A percentile compares a stretch with the other conserved stretches of the same genome.
phyloP scores from a whole-genome alignment of 2,113 vertebrate species.

The Pyxicephalus adspersus region DNA sequence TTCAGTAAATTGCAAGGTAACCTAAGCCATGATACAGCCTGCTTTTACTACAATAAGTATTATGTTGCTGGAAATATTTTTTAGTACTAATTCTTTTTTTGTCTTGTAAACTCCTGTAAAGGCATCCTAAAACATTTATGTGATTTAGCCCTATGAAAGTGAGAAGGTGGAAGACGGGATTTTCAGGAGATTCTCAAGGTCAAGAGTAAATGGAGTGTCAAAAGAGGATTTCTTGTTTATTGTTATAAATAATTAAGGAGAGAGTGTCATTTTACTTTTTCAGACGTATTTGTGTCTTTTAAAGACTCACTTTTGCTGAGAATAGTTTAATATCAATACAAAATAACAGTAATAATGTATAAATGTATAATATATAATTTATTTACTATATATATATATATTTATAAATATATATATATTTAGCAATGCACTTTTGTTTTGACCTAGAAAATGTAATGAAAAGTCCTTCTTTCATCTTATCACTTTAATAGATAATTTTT shows the following conservation, averaged over 20 bases:
- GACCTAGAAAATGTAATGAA: no score
- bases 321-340: no score
- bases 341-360: no score
- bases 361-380: no score
- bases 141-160: constrained; percentile 26
- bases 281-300: not conserved
- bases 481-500: no score
- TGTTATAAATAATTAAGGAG: constrained; percentile 21
- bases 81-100: constrained; percentile 32
- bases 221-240: constrained; percentile 17
- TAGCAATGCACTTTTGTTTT: no score
- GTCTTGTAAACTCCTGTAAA: constrained; percentile 45
- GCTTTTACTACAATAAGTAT: constrained; percentile 46
- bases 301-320: no score
- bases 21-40: constrained; percentile 44
- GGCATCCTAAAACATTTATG: constrained; percentile 47
- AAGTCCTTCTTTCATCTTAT: no score
- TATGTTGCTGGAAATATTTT: constrained; percentile 51
- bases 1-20: constrained; percentile 48
- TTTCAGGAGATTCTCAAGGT: constrained; percentile 22
- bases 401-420: not conserved
- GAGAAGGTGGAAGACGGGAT: constrained; percentile 16
- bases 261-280: not conserved
- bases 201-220: constrained; percentile 44
- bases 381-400: not conserved